Conservation (phyloP, 2,797 vertebrate genomes). For the Alouatta caraya region DNA sequence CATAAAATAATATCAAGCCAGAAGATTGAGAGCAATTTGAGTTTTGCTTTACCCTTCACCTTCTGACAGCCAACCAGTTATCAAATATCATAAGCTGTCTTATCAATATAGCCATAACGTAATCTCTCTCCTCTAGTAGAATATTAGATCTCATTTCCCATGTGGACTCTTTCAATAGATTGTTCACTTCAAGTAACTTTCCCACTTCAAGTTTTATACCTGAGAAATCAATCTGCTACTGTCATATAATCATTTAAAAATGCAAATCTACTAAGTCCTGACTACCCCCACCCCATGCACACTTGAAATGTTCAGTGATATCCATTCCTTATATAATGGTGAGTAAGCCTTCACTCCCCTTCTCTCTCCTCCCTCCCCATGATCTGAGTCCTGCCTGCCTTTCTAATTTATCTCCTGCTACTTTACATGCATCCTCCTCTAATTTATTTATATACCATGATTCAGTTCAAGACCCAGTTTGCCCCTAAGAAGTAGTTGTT, state of each 20-base stretch:
- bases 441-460: background rate
- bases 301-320: background rate
- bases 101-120: constrained; percentile 12
- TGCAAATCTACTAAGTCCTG: background rate
- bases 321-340: background rate
- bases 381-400: background rate
- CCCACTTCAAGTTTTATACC: background rate
- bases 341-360: background rate
- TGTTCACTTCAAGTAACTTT: background rate
- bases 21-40: background rate
- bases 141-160: background rate
- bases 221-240: constrained; percentile 36
- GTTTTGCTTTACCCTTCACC: background rate
- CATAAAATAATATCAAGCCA: background rate
- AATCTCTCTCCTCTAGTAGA: background rate
- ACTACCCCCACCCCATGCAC: background rate
- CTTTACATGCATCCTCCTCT: background rate
- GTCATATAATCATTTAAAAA: constrained; percentile 38
- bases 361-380: background rate
- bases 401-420: background rate
- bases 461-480: background rate
- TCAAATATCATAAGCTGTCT: constrained; percentile 1
- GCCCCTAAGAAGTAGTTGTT: background rate
- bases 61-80: background rate
- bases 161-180: background rate